Conservation (phyloP, 1,140 invertebrate species). For the Aphidius gifuensis region DNA sequence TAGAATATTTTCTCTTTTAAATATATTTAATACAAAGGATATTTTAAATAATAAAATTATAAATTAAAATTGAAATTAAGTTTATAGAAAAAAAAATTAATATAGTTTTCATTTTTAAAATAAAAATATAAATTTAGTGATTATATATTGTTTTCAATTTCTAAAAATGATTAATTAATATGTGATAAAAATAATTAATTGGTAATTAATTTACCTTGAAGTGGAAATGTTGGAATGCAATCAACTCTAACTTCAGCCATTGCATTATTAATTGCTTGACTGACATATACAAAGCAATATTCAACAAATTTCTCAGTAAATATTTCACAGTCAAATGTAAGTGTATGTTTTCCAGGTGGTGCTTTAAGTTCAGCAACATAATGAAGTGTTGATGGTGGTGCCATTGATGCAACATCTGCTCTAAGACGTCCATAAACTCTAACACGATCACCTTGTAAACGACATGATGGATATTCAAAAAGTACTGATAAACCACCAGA, state of each 20-base stretch:
- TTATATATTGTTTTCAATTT: too few relatives aligned
- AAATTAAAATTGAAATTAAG: too few relatives aligned
- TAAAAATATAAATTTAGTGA: too few relatives aligned
- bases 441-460: conserved; percentile 71
- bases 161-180: too few relatives aligned
- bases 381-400: conserved; percentile 51
- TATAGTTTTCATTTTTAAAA: too few relatives aligned
- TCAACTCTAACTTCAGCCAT: conserved; percentile 77
- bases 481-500: conserved; percentile 68
- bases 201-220: conserved; percentile 60
- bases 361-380: conserved; percentile 55
- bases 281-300: conserved; percentile 84
- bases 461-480: conserved; percentile 78
- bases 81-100: too few relatives aligned
- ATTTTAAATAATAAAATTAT: too few relatives aligned
- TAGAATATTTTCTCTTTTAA: too few relatives aligned
- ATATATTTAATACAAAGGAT: too few relatives aligned
- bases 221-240: conserved; percentile 75
- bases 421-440: conserved; percentile 68
- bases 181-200: too few relatives aligned
- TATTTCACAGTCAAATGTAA: conserved; percentile 76
- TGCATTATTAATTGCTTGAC: conserved; percentile 74
- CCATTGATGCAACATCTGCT: conserved; percentile 66
- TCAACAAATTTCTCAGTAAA: conserved; percentile 78
- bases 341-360: conserved; percentile 66